Evolutionary conservation across 2,113 vertebrate species (phyloP).

Genomic region (Paralichthys olivaceus): DNA sequence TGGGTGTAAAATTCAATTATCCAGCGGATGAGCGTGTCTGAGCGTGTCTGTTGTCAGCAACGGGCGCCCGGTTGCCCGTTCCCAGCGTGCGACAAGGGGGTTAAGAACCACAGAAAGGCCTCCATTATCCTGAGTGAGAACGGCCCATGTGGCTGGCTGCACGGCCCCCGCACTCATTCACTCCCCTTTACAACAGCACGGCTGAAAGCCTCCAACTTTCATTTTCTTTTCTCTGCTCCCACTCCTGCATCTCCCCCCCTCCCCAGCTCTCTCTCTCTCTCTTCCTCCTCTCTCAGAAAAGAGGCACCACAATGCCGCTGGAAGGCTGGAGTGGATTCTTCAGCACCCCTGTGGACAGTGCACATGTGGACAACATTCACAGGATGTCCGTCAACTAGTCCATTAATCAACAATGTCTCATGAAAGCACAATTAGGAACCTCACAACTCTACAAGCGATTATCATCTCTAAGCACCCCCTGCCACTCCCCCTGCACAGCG

Average conservation of each 20-base stretch:
- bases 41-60: slow-evolving; percentile 82
- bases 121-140: slow-evolving; percentile 98
- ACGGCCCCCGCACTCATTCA: slow-evolving; percentile 73
- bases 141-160: slow-evolving; percentile 91
- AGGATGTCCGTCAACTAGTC: slow-evolving; percentile 69
- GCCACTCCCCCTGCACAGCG: slow-evolving; percentile 17
- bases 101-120: slow-evolving; percentile 91
- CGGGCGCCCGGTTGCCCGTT: slow-evolving; percentile 79
- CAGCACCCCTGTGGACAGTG: slow-evolving; percentile 75
- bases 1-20: slow-evolving; percentile 85
- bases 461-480: slow-evolving; percentile 59
- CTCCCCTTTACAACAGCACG: slow-evolving; percentile 64
- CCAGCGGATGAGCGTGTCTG: slow-evolving; percentile 70
- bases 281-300: slow-evolving; percentile 62
- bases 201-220: slow-evolving; percentile 76
- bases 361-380: slow-evolving; percentile 81
- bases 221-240: slow-evolving; percentile 64
- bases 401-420: slow-evolving; percentile 76
- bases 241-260: neutral
- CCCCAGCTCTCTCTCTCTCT: slow-evolving; percentile 1
- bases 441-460: slow-evolving; percentile 59
- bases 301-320: slow-evolving; percentile 72
- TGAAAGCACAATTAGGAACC: slow-evolving; percentile 73
- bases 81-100: slow-evolving; percentile 90
- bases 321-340: slow-evolving; percentile 77